These are phyloP conservation scores for Kradibia gibbosae DNA, from an alignment of 1,140 invertebrate species.

Conservation along the genomic window DNA sequence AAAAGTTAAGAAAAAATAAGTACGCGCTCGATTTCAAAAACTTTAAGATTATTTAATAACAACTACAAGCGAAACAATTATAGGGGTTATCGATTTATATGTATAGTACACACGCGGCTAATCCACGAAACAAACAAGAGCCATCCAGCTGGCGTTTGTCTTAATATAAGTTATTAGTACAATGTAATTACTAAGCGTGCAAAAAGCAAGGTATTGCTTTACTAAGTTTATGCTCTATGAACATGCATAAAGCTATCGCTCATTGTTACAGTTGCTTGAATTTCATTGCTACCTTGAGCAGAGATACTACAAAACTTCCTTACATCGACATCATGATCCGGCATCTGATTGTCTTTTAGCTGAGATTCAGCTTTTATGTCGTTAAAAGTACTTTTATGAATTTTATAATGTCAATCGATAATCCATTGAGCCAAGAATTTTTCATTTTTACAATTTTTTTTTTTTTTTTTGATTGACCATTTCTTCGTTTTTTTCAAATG, in stretches of 20 bases:
- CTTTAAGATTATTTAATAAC: too few relatives aligned
- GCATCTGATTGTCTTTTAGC: constrained; percentile 47
- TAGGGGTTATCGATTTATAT: constrained; percentile 9
- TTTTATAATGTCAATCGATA: constrained; percentile 2
- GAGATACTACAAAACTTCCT: constrained; percentile 48
- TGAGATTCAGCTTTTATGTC: constrained; percentile 20
- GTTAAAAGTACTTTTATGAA: constrained; percentile 27
- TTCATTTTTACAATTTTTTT: not conserved
- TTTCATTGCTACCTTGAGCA: constrained; percentile 55
- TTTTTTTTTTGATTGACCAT: too few relatives aligned
- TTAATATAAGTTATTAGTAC: constrained; percentile 70
- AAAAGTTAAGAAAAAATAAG: too few relatives aligned
- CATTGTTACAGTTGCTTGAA: constrained; percentile 58
- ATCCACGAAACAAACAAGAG: constrained; percentile 59
- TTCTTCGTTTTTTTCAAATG: too few relatives aligned
- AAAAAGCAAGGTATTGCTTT: constrained; percentile 63
- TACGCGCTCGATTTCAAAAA: too few relatives aligned
- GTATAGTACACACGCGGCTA: constrained; percentile 57
- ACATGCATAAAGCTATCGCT: constrained; percentile 62
- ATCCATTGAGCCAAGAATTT: too few relatives aligned
- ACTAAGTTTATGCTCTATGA: constrained; percentile 62
- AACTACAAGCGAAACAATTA: not conserved
- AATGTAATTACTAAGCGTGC: constrained; percentile 66
- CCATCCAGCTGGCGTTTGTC: constrained; percentile 49
- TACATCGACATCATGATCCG: constrained; percentile 40